A percentile compares a stretch with the other conserved stretches of the same genome.
Conservation (phyloP, 2,113 vertebrate species). For the Psittacara wagleri region DNA sequence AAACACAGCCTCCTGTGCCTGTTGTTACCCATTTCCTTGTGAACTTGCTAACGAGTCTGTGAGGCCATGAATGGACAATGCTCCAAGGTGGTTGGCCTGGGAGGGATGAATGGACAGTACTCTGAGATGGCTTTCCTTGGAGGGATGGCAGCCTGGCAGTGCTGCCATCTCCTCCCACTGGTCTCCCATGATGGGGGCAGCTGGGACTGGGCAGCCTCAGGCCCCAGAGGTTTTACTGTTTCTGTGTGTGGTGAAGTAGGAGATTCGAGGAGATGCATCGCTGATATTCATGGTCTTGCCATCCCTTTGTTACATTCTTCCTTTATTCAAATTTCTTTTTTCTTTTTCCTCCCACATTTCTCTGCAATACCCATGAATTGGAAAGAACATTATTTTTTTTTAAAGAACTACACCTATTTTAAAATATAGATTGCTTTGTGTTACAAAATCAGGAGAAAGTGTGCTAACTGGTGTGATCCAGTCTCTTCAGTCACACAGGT, state of each 20-base stretch:
- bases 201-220: fast-evolving
- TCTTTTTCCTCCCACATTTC: slow-evolving; percentile 85
- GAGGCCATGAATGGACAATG: neutral
- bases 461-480: neutral
- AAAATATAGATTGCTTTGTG: neutral
- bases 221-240: fast-evolving
- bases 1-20: fast-evolving
- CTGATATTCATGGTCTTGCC: neutral
- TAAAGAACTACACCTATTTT: neutral
- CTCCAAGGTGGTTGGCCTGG: neutral
- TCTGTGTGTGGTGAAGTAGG: neutral
- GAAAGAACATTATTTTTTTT: slow-evolving; percentile 39
- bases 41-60: neutral
- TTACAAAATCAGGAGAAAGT: neutral
- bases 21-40: neutral
- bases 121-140: fast-evolving
- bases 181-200: neutral
- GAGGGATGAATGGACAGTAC: neutral
- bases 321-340: slow-evolving; percentile 84
- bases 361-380: slow-evolving; percentile 82
- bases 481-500: neutral
- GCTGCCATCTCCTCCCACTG: fast-evolving
- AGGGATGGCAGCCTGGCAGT: too few relatives aligned
- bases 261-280: fast-evolving
- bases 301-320: slow-evolving; percentile 81